Conservation (phyloP, 23 tunicate species). For the Trididemnum nubilum region DNA sequence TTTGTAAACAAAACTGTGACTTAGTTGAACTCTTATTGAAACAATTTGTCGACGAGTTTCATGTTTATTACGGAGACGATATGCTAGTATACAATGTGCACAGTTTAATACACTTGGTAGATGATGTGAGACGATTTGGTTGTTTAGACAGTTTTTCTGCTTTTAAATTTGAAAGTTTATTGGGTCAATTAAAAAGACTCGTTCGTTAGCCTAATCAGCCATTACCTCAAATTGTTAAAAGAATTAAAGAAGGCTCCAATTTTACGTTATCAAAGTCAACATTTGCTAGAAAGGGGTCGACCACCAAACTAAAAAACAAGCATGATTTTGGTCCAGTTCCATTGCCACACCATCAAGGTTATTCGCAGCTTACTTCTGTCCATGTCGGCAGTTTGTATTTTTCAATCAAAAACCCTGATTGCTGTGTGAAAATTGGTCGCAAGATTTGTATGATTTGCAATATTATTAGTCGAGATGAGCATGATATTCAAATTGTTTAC, state of each 20-base stretch:
- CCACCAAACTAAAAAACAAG: too few species aligned
- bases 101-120: slow-evolving; percentile 33
- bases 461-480: not conserved
- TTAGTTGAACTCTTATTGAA: slow-evolving; percentile 14
- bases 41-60: slow-evolving; percentile 29
- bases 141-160: slow-evolving; percentile 47
- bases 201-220: slow-evolving; percentile 38
- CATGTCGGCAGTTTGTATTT: not conserved
- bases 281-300: too few species aligned
- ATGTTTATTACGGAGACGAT: slow-evolving; percentile 17
- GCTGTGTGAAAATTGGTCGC: slow-evolving; percentile 6
- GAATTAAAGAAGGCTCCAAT: slow-evolving; percentile 16
- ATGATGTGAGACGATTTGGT: slow-evolving; percentile 43
- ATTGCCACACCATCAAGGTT: too few species aligned
- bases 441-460: not conserved
- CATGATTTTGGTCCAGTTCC: too few species aligned
- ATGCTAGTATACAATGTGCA: slow-evolving; percentile 45
- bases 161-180: slow-evolving; percentile 52
- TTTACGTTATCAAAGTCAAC: too few species aligned
- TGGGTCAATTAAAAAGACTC: slow-evolving; percentile 27
- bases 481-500: not conserved
- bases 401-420: not conserved
- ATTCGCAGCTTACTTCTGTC: too few species aligned
- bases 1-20: slow-evolving; percentile 7
- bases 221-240: slow-evolving; percentile 41